Base-by-base conservation (phyloP, 2,797 vertebrate genomes). In the Pangasius krempfi region DNA sequence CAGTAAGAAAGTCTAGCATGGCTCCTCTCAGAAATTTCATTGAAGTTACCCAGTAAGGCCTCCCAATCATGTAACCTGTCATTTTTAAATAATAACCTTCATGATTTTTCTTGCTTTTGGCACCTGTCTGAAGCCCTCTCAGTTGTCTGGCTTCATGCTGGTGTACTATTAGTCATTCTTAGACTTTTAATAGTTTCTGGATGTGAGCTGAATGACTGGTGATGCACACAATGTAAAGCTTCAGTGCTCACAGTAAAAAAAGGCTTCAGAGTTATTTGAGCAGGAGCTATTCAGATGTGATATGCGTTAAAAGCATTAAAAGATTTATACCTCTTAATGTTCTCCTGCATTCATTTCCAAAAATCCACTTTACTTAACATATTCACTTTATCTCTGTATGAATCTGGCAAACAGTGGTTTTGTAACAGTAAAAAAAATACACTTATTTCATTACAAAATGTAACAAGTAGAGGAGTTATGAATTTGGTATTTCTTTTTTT, bases 261-360 rank as follows among this genome's bases (percentile, higher is more conserved):
- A 80, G 79, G 40, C 76, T 82, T 86, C 86, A 87, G 85, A 88
- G 85, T 22, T 64, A 25, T 87, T 73, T 44, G 44, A 84, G 44
- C 47, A 72, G 82, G 58, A 88, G 82, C 84, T 89, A 56, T 89
- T 88, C 81, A 88, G 87, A 86, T 79, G 54, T 83, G 83, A 86
- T 89, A 88, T 68, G 85, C 56, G 14, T 92, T 90, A 87, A 89
- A 87, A 84, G 85, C 52, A 86, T 89, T 27, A 87, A 87, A 18
- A 68, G 88, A 84, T 87, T 89, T 87, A 75, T 25, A 76, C 33
- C 10, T n/a, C 62, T 47, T 92, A 85, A 87, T 88, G 82, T 81
- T 89, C 68, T 72, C 9, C 40, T 76, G 79, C 60, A 50, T 85
- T 88, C 37, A 84, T 86, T 64, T 85, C 30, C 47, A n/a, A 64